Conservation (phyloP, 35 echinoderm and acorn worm species). For the Apostichopus parvimensis region DNA sequence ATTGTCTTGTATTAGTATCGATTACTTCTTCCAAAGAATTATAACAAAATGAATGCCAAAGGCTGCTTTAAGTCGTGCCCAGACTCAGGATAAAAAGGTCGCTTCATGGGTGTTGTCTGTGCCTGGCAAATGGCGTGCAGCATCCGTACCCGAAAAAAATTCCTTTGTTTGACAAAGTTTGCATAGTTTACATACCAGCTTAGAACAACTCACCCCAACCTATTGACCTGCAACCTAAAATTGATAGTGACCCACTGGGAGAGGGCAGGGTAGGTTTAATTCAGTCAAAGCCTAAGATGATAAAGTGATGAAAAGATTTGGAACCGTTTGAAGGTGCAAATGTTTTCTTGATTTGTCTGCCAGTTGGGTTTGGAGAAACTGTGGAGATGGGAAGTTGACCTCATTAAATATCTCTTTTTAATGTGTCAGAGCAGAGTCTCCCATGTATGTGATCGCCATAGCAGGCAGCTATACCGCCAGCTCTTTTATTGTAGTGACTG, state of each 20-base stretch:
- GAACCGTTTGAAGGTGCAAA: background rate
- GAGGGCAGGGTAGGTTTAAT: background rate
- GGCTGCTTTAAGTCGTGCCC: no score
- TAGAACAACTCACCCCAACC: conserved; percentile 43
- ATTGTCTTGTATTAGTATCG: no score
- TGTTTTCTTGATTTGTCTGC: conserved; percentile 3
- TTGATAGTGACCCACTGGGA: conserved; percentile 29
- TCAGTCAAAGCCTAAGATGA: background rate
- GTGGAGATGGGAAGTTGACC: background rate
- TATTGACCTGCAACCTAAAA: conserved; percentile 27
- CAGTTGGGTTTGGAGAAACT: background rate
- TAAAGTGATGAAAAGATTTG: background rate
- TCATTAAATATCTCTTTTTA: background rate
- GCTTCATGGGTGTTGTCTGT: background rate
- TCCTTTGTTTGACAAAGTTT: conserved; percentile 30
- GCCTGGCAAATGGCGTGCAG: background rate
- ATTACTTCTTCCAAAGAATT: no score
- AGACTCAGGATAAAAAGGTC: no score
- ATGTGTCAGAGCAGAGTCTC: no score
- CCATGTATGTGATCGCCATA: no score
- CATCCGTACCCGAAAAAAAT: background rate
- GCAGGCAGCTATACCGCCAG: no score
- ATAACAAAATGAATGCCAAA: no score
- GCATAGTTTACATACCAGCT: conserved; percentile 38
- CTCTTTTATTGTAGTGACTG: no score